Percentiles rank a stretch among this genome's conserved stretches.
Evolutionary conservation across 2,888 invertebrate species (phyloP).

Genomic region (Dasypolia templi): DNA sequence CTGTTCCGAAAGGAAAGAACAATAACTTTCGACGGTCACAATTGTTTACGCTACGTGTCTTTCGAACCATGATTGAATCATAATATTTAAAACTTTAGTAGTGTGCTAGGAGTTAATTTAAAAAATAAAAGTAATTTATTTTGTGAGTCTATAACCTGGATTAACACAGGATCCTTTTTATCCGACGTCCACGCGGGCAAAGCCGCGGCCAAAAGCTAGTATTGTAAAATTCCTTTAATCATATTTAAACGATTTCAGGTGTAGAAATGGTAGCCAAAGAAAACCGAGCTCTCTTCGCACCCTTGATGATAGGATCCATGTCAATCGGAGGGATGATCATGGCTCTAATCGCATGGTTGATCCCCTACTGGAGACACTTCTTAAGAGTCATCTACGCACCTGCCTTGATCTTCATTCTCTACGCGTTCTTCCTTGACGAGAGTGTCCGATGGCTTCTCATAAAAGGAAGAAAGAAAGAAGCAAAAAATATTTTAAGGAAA

Average conservation of each 20-base stretch:
- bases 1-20: no score
- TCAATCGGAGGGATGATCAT: slow-evolving; percentile 73
- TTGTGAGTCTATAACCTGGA: no score
- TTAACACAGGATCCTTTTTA: no score
- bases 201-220: no score
- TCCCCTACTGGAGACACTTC: slow-evolving; percentile 93
- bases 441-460: slow-evolving; percentile 95
- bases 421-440: slow-evolving; percentile 93
- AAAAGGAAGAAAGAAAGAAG: slow-evolving; percentile 92
- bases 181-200: no score
- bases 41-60: no score
- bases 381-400: slow-evolving; percentile 93
- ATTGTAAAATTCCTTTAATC: not conserved
- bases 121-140: no score
- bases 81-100: no score
- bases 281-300: slow-evolving; percentile 64
- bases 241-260: slow-evolving; percentile 66
- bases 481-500: slow-evolving; percentile 90
- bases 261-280: slow-evolving; percentile 74
- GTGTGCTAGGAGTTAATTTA: no score
- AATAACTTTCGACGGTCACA: no score
- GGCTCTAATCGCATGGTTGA: slow-evolving; percentile 77
- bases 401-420: slow-evolving; percentile 91
- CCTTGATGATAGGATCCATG: slow-evolving; percentile 63
- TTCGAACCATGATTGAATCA: no score